Base-by-base conservation (phyloP, 2,888 invertebrate genomes). In the Drosophila paramelanica region DNA sequence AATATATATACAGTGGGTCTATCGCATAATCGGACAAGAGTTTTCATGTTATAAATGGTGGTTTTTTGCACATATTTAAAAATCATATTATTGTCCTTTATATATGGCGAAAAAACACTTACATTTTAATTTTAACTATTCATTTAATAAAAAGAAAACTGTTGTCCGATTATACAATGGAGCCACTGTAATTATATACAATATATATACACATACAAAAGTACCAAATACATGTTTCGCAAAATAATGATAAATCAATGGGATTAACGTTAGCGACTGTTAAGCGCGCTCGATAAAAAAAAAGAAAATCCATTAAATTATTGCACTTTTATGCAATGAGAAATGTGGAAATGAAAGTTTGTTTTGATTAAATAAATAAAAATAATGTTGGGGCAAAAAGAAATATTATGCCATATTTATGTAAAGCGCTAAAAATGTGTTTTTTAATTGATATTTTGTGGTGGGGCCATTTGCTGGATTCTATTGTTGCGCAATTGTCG, bases 391-490 rank as follows among this genome's bases (percentile, higher is more conserved):
- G 33, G 4, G 1, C 4, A 33, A 11, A 11, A 4, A 11, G 11
- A 27, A 17, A 17, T 17, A 27, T 7, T 27, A 27, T 27, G 27
- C 27, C 6, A 27, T 2, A 8, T 31, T 31, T 31, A 11, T 11
- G 11, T 33, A 13, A 36, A 13, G 36, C 36, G 36, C 1, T 36
- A 13, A 36, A 36, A 65, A 67, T 69, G 23, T 23, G 41, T 25
- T 33, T 55, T 60, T 65, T 55, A 53, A 72, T 74, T 77, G 79
- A 61, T 65, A 56, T 70, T 74, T 73, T 75, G 67, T 47, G 65
- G 50, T 33, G 14, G 51, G 59, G 71, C 49, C 36, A 59, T 52
- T 56, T 52, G 23, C 27, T 20, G 57, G 49, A 51, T 52, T 33
- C 13, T 38, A 33, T 59, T 60, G 14, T 8, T 25, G 46, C n/a